These are phyloP conservation scores for Phycodurus eques DNA, from an alignment of 2,113 vertebrate genomes.

Conservation along the genomic window DNA sequence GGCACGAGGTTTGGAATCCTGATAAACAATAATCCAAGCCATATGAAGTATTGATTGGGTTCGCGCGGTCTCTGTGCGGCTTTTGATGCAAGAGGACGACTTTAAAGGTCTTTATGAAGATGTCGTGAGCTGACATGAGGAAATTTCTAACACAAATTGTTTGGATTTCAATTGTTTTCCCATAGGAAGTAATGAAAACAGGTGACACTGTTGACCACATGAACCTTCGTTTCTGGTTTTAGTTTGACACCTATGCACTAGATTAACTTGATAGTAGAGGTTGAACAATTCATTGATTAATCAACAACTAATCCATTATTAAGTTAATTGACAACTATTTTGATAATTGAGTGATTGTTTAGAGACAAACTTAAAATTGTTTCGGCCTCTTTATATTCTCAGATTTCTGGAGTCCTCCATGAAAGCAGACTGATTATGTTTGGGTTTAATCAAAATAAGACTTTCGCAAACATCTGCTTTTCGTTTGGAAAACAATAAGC, in stretches of 20 bases:
- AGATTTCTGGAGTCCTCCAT: too few relatives aligned
- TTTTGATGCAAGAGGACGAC: slow-evolving; percentile 59
- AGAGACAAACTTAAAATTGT: too few relatives aligned
- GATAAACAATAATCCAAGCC: slow-evolving; percentile 63
- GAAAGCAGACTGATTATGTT: too few relatives aligned
- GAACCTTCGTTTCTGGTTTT: background rate
- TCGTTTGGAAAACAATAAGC: too few relatives aligned
- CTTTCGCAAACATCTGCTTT: too few relatives aligned
- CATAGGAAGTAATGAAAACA: background rate
- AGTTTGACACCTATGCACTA: background rate
- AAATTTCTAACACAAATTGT: slow-evolving; percentile 29
- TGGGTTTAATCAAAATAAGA: too few relatives aligned
- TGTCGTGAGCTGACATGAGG: slow-evolving; percentile 44
- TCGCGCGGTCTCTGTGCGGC: slow-evolving; percentile 48
- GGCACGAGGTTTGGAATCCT: slow-evolving; percentile 55
- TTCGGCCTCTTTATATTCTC: too few relatives aligned
- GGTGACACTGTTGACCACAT: background rate
- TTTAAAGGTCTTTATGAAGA: slow-evolving; percentile 61
- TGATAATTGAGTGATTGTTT: too few relatives aligned
- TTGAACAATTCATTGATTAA: too few relatives aligned
- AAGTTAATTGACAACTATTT: too few relatives aligned
- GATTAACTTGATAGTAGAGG: background rate
- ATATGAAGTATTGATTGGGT: slow-evolving; percentile 71
- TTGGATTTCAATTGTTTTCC: background rate
- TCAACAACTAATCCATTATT: too few relatives aligned